These are phyloP conservation scores for Homarus americanus DNA, from an alignment of 1,140 invertebrate genomes.

Conservation along the genomic window DNA sequence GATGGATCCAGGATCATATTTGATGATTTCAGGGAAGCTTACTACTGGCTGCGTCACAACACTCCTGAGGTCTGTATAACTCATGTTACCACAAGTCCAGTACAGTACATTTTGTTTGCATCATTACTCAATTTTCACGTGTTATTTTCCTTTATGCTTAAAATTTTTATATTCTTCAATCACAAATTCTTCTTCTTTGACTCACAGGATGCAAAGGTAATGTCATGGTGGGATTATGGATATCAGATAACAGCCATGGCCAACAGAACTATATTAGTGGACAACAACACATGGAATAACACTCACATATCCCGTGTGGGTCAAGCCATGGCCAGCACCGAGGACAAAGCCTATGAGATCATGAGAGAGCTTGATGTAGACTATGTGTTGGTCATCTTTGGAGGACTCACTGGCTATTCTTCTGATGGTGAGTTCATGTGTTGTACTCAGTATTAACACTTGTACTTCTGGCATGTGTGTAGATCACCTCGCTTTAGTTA, in stretches of 20 bases:
- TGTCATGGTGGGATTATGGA: slow-evolving; percentile 99
- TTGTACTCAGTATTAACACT: too few relatives aligned
- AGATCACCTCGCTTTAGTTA: too few relatives aligned
- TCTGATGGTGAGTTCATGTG: slow-evolving; percentile 88
- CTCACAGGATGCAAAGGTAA: slow-evolving; percentile 86
- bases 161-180: too few relatives aligned
- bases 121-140: too few relatives aligned
- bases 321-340: slow-evolving; percentile 97
- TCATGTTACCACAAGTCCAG: too few relatives aligned
- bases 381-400: slow-evolving; percentile 99
- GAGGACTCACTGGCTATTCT: slow-evolving; percentile 98
- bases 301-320: slow-evolving; percentile 98
- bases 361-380: slow-evolving; percentile 98
- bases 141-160: too few relatives aligned
- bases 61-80: slow-evolving; percentile 84
- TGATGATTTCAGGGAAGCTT: slow-evolving; percentile 98
- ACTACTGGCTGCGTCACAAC: slow-evolving; percentile 98
- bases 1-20: slow-evolving; percentile 97
- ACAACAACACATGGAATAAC: slow-evolving; percentile 99
- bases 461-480: too few relatives aligned
- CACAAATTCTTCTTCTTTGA: too few relatives aligned
- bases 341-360: slow-evolving; percentile 98
- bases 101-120: too few relatives aligned
- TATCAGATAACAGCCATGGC: slow-evolving; percentile 99
- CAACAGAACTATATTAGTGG: slow-evolving; percentile 98